Percentiles rank a stretch among this genome's conserved stretches.
Conservation (phyloP, 1,140 invertebrate species). For the Agrypnia vestita region DNA sequence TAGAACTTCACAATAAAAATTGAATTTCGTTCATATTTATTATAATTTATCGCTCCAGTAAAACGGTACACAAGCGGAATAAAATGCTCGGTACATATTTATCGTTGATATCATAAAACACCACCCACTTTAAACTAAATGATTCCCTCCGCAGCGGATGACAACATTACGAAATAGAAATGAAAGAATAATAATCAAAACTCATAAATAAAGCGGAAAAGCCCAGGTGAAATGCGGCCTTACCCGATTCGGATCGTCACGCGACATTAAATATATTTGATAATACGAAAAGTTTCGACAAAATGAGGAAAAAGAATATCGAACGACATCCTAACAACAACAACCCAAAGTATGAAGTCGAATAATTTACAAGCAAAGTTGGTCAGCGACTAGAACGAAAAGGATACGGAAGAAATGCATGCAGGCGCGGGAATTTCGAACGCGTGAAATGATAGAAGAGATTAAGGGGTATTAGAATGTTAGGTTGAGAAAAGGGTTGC, state of each 20-base stretch:
- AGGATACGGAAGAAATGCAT: too few species aligned
- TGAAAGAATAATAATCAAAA: background rate
- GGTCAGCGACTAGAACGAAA: too few species aligned
- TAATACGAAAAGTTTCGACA: background rate
- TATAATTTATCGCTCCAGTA: too few species aligned
- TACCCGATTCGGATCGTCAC: background rate
- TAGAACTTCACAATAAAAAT: too few species aligned
- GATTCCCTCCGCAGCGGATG: background rate
- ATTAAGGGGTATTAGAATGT: background rate
- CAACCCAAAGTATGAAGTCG: too few species aligned
- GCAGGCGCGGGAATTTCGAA: background rate
- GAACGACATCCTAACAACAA: too few species aligned
- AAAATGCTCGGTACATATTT: too few species aligned
- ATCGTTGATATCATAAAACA: constrained; percentile 7
- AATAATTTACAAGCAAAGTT: too few species aligned
- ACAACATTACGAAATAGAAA: constrained; percentile 11
- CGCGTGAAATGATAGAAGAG: background rate
- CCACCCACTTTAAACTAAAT: constrained; percentile 5
- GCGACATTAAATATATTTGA: background rate
- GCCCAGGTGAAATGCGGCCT: background rate
- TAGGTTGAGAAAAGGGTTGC: constrained; percentile 4
- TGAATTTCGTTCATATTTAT: too few species aligned
- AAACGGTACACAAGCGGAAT: too few species aligned
- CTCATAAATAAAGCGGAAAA: constrained; percentile 3
- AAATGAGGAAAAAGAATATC: too few species aligned